These are phyloP conservation scores for Notamacropus eugenii DNA, from an alignment of 2,797 vertebrate species.

Conservation along the genomic window DNA sequence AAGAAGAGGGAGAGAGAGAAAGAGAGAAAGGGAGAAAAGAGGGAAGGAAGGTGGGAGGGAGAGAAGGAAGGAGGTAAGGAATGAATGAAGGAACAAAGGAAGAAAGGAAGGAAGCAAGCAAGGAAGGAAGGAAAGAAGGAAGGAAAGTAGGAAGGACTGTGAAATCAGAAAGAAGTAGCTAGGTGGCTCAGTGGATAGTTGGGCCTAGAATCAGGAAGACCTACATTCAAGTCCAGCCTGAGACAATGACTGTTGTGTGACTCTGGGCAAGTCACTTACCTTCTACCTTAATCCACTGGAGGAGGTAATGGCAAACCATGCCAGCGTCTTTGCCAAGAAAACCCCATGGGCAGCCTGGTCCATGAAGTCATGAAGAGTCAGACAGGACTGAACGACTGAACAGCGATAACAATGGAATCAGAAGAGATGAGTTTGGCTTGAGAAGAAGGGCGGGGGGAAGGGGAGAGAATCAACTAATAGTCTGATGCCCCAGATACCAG, in stretches of 20 bases:
- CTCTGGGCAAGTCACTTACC: not conserved
- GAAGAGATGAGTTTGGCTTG: not conserved
- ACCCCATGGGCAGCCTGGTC: not conserved
- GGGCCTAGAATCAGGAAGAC: not conserved
- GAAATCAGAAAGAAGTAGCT: too few species aligned
- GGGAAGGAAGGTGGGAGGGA: too few species aligned
- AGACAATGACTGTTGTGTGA: not conserved
- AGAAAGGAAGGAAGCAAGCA: too few species aligned
- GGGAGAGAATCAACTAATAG: not conserved
- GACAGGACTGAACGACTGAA: not conserved
- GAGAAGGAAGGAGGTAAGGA: too few species aligned
- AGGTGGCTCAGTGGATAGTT: too few species aligned
- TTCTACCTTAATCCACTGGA: too few species aligned
- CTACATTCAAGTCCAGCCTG: not conserved
- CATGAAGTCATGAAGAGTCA: not conserved
- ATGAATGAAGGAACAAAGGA: too few species aligned
- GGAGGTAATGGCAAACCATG: too few species aligned
- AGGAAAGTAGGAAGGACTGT: too few species aligned
- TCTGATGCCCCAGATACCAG: not conserved
- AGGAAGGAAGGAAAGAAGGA: too few species aligned
- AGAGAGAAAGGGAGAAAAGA: too few species aligned
- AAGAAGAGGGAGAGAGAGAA: too few species aligned
- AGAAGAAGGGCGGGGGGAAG: not conserved
- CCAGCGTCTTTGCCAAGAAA: not conserved
- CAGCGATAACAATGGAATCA: not conserved